Evolutionary conservation across 2,113 vertebrate genomes (phyloP), one percentile per base, ranked within the genome.

Genomic region (Corythaeola cristata): DNA sequence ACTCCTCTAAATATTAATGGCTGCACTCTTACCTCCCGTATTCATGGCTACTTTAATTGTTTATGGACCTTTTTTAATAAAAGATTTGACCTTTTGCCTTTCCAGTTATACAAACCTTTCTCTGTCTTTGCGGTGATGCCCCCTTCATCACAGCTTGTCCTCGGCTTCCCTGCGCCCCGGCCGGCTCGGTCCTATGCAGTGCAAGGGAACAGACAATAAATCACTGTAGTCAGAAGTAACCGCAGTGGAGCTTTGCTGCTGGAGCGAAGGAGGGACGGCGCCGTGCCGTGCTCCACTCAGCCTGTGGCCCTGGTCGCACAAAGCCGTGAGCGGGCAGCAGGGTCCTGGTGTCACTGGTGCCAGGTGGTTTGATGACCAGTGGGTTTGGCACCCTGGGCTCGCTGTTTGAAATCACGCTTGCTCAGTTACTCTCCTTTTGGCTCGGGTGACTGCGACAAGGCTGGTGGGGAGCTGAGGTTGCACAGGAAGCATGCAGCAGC

Each of bases 1-100:
- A 75, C 85, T 95, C 78, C 67, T 39, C 94, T 81, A 84, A 93
- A 84, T 96, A 96, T 92, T 94, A 94, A 96, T 81, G 75, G 83
- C 73, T 78, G 60, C 37, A 32, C 76, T 96, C 89, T 37, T 94
- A 60, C 94, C 91, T 81, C 87, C 89, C 22, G 5, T 81, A 68
- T 74, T 91, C 44, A 0, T 81, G 78, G 75, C 74, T 81, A 63
- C 89, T 88, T 88, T 86, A 90, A 88, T 88, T 94, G 90, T 93
- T 91, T 89, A 75, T 75, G 75, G 71, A 20, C 45, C 91, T 85
- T 95, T 80, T 81, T 92, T 18, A 91, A 80, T 94, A 80, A 80
- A 80, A 26, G 67, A 55, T 97, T 79, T 89, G 94, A 95, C 87
- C 94, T 90, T 88, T 83, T 90, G 59, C 76, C 88, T 68, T 28